These are phyloP conservation scores for Lacerta bilineata DNA, from an alignment of 2,797 vertebrate genomes.

Conservation along the genomic window DNA sequence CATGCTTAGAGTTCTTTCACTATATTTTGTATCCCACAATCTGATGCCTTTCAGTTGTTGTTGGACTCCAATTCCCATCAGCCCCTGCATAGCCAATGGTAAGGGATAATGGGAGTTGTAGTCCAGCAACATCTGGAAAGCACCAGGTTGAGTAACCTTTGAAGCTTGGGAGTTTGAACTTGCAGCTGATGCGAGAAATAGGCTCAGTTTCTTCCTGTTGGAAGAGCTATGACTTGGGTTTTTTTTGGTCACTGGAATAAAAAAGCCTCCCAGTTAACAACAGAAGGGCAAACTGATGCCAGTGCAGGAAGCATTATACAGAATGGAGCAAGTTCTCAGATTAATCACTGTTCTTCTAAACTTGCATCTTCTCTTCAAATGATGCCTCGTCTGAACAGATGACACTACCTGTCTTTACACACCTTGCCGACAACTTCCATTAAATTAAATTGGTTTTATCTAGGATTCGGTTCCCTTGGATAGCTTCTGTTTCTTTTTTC, in stretches of 20 bases:
- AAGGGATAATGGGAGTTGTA: no score
- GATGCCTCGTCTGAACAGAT: not conserved
- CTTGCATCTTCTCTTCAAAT: not conserved
- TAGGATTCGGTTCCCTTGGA: constrained; percentile 28
- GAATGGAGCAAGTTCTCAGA: not conserved
- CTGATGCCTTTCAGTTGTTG: no score
- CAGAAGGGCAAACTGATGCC: not conserved
- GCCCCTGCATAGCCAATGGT: no score
- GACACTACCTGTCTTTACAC: not conserved
- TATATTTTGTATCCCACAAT: no score
- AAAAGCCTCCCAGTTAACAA: not conserved
- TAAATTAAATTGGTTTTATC: constrained; percentile 4
- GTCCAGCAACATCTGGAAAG: no score
- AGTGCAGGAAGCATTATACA: not conserved
- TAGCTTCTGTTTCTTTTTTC: constrained; percentile 53
- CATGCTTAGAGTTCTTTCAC: no score
- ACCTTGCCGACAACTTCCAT: not conserved
- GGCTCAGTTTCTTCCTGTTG: not conserved
- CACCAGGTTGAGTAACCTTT: not conserved
- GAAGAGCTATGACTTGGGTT: not conserved
- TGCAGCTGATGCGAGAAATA: not conserved
- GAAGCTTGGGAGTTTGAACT: not conserved
- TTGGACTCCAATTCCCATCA: no score
- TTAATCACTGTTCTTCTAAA: constrained; percentile 3
- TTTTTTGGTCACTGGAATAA: not conserved